Evolutionary conservation across 2,888 invertebrate genomes (phyloP), one percentile per base, ranked within the genome.

Genomic region (Drosophila imparisetae): DNA sequence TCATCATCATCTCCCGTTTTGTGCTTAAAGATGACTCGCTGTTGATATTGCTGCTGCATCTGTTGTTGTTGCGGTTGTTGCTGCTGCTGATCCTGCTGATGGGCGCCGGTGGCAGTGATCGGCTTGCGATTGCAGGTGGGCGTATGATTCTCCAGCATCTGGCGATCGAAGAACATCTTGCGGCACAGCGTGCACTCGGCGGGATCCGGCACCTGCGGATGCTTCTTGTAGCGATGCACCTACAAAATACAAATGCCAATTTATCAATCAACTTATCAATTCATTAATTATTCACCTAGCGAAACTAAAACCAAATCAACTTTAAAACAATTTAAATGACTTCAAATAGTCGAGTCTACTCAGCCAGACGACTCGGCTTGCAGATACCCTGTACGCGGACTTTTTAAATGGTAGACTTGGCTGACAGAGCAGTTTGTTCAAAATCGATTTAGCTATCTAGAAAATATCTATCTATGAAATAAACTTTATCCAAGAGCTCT

Each of bases 171-270:
- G 86, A 93, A 93, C 21, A 91, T 85, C 72, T 93, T 93, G n/a
- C 93, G 91, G 72, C 93, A 93, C 15, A 92, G 77, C 27, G 86
- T 84, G 76, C 93, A 93, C 65, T 91, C 91, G 1, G 92, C 92
- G 6, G 93, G 93, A 76, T 93, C 91, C 0, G 93, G 91, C 27
- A 92, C 90, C 68, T 92, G 91, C 5, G 93, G 93, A 91, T 93
- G 93, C 78, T 93, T 93, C 71, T 93, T 93, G 66, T 93, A 93
- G 24, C 93, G 92, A 89, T 93, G 93, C n/a, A 91, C 91, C 91
- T 91, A 21, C 1, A 49, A n/a, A 58, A n/a, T 27, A 10, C 24
- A 36, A 7, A 66, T 13, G 3, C 2, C n/a, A 29, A 42, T 42
- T 42, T 42, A 21, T 42, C 11, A 42, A 42, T 32, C 32, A 32